Evolutionary conservation across 2,888 invertebrate genomes (phyloP).

Genomic region (Agonum fuliginosum): DNA sequence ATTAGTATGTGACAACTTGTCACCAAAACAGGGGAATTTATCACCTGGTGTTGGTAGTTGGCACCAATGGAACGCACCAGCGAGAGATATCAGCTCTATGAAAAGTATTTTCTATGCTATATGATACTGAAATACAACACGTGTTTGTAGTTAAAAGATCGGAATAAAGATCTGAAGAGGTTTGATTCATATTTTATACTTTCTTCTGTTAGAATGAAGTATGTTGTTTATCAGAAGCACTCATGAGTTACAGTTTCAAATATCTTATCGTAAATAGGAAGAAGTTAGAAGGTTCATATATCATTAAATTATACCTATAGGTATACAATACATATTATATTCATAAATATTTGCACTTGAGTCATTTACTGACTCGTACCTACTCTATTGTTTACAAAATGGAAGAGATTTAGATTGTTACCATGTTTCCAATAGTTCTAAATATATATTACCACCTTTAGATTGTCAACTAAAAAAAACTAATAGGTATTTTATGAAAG

Average conservation of each 20-base stretch:
- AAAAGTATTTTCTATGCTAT: slow-evolving; percentile 4
- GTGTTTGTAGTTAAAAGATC: slow-evolving; percentile 28
- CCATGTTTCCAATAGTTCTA: too few species aligned
- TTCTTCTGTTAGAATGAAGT: slow-evolving; percentile 2
- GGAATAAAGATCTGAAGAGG: slow-evolving; percentile 7
- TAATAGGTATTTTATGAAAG: too few species aligned
- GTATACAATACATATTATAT: not conserved
- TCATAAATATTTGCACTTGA: too few species aligned
- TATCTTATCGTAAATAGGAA: not conserved
- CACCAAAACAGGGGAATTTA: slow-evolving; percentile 55
- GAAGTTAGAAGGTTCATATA: not conserved
- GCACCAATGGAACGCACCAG: slow-evolving; percentile 43
- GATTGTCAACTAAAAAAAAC: too few species aligned
- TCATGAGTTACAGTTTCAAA: not conserved
- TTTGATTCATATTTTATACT: slow-evolving; percentile 34
- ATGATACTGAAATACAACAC: slow-evolving; percentile 30
- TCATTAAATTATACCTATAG: not conserved
- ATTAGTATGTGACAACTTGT: slow-evolving; percentile 58
- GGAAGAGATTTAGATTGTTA: too few species aligned
- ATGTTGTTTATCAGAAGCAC: slow-evolving; percentile 1
- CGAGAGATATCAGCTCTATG: slow-evolving; percentile 1
- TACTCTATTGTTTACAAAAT: too few species aligned
- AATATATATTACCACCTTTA: too few species aligned
- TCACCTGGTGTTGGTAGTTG: slow-evolving; percentile 50
- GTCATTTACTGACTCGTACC: too few species aligned